Conservation (phyloP, 2,888 invertebrate genomes). For the Caenorhabditis doughertyi region DNA sequence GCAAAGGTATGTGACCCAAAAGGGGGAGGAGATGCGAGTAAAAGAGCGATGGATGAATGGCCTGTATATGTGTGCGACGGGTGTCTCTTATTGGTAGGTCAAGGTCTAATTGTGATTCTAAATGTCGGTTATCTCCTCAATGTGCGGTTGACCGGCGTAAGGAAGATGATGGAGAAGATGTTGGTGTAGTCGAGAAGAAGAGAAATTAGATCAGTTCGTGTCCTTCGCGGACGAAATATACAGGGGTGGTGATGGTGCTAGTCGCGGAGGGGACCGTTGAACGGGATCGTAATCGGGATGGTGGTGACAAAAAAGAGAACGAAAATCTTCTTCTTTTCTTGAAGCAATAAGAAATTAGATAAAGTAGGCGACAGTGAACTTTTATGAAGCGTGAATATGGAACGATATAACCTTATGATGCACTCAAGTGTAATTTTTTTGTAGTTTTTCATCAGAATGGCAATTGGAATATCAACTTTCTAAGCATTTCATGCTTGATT, state of each 20-base stretch:
- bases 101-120: conserved; percentile 55
- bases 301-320: conserved; percentile 7
- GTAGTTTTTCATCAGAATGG: too few relatives aligned
- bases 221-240: conserved; percentile 57
- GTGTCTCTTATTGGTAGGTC: conserved; percentile 55
- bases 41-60: neutral
- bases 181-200: neutral
- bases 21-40: conserved; percentile 30
- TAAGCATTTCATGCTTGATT: too few relatives aligned
- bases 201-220: conserved; percentile 56
- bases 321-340: neutral
- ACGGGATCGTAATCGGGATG: conserved; percentile 16
- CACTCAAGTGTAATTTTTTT: neutral
- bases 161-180: neutral
- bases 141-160: conserved; percentile 19
- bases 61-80: too few relatives aligned
- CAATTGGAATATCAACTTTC: too few relatives aligned
- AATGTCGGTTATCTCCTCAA: conserved; percentile 48
- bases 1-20: conserved; percentile 29
- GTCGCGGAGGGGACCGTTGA: conserved; percentile 15
- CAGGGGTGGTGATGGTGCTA: conserved; percentile 23
- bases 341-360: neutral
- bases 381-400: conserved; percentile 21
- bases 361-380: neutral
- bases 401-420: neutral